phyloP scores from a whole-genome alignment of 2,113 vertebrate genomes.

The Morone saxatilis region DNA sequence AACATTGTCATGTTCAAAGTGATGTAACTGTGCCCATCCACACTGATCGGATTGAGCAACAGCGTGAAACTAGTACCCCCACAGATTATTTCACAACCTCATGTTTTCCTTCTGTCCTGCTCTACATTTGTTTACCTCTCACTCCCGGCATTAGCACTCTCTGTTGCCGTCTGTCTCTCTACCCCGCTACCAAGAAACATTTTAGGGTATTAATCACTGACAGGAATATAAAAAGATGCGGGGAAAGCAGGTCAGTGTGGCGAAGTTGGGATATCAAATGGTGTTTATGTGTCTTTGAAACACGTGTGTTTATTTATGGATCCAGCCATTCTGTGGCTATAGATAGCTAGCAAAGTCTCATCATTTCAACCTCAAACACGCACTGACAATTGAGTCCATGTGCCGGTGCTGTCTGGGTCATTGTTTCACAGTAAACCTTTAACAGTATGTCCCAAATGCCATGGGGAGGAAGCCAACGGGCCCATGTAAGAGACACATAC shows the following conservation, averaged over 20 bases:
- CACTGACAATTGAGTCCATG: conserved; percentile 31
- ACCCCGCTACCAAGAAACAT: conserved; percentile 13
- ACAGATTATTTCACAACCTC: conserved; percentile 64
- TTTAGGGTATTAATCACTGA: conserved; percentile 35
- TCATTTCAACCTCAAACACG: conserved; percentile 19
- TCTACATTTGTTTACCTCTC: conserved; percentile 53
- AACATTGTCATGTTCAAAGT: conserved; percentile 30
- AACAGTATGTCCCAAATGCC: conserved; percentile 6
- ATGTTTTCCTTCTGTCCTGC: conserved; percentile 45
- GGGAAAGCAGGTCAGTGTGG: conserved; percentile 46
- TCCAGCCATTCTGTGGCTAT: conserved; percentile 32
- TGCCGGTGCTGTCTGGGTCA: conserved; percentile 30
- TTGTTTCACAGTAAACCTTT: conserved; percentile 26
- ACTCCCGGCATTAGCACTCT: neutral
- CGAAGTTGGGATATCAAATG: conserved; percentile 18
- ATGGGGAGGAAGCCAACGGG: neutral
- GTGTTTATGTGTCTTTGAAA: conserved; percentile 43
- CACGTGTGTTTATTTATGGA: conserved; percentile 49
- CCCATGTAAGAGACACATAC: neutral
- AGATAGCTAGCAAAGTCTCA: conserved; percentile 19
- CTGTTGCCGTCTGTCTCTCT: conserved; percentile 19
- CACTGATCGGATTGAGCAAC: conserved; percentile 61
- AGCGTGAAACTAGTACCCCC: conserved; percentile 32
- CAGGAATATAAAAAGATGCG: conserved; percentile 20
- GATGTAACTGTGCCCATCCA: conserved; percentile 54